Evolutionary conservation across 2,113 vertebrate genomes (phyloP), one percentile per base, ranked within the genome.

Genomic region (Alouatta palliata): DNA sequence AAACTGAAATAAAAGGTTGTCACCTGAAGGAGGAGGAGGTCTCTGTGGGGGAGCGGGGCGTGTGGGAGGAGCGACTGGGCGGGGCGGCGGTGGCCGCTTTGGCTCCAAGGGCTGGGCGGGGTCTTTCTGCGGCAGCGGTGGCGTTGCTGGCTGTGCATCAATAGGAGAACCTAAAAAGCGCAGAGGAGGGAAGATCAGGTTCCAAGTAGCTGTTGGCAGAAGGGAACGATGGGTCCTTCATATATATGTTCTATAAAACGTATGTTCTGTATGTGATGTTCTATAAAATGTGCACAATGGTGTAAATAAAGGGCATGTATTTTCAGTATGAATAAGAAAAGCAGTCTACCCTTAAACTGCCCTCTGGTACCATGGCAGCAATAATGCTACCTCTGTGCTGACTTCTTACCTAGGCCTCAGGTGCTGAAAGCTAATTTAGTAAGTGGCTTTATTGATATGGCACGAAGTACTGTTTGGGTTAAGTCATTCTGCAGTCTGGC

Each of bases 21-120:
- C 99, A 99, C 99, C 99, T 99, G 99, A 99, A 87, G 99, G 99
- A 0, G 99, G 99, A 21, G 99, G 99, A 0, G 99, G 99, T 37
- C 99, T 99, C 86, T 99, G 99, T 0, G 99, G 99, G 9, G 99
- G 99, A 30, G 99, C 98, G 0, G 99, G 99, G 40, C 99, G 99
- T 0, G 99, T 98, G 7, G 99, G 99, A 35, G 99, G 99, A 21
- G 99, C 99, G 0, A 98, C 96, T 0, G 99, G 99, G 0, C 99
- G 99, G 94, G 99, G 99, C 0, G 99, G 99, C 0, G 99, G 99
- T 0, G 99, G 99, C 1, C 99, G 99, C 97, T 99, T 99, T 10
- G 99, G 99, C 97, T 99, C 99, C 66, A 99, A 61, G 56, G 73
- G 86, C 90, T 98, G 98, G 58, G 98, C 73, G 87, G 98, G 76